Conservation (phyloP, 2,888 invertebrate genomes). For the Parnassius apollo region DNA sequence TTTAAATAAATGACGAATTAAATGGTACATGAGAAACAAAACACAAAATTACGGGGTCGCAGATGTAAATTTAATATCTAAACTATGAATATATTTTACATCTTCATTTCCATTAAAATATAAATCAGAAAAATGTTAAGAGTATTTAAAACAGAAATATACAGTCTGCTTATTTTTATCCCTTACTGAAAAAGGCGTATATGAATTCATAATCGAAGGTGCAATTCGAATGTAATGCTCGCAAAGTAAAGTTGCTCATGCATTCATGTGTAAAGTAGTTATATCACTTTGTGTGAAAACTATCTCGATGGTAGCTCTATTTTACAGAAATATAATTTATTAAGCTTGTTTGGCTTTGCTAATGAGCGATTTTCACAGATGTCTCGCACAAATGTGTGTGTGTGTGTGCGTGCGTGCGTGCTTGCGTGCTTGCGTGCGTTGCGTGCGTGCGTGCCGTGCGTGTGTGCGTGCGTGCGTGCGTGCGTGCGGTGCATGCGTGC, state of each 20-base stretch:
- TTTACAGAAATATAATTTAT: conserved; percentile 3
- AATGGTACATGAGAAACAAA: not conserved
- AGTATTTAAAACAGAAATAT: no score
- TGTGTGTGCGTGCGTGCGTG: no score
- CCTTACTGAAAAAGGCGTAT: conserved; percentile 4
- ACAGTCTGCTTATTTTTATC: not conserved
- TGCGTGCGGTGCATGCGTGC: no score
- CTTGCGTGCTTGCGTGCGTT: no score
- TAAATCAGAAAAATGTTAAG: no score
- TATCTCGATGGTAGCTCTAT: conserved; percentile 14
- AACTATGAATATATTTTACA: no score
- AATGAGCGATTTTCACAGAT: not conserved
- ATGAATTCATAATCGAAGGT: conserved; percentile 24
- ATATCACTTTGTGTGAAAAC: conserved; percentile 19
- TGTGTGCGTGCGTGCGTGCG: no score
- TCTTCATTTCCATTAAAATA: no score
- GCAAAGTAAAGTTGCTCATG: conserved; percentile 17
- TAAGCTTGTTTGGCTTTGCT: not conserved
- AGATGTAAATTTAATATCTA: no score
- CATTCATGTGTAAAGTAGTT: conserved; percentile 20
- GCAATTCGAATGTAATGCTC: conserved; percentile 22
- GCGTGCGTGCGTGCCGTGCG: no score
- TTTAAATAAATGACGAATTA: not conserved
- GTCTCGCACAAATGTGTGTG: no score
- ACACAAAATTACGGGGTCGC: not conserved